Base-by-base conservation (phyloP, 1,140 invertebrate species). In the Anoplolepis gracilipes region DNA sequence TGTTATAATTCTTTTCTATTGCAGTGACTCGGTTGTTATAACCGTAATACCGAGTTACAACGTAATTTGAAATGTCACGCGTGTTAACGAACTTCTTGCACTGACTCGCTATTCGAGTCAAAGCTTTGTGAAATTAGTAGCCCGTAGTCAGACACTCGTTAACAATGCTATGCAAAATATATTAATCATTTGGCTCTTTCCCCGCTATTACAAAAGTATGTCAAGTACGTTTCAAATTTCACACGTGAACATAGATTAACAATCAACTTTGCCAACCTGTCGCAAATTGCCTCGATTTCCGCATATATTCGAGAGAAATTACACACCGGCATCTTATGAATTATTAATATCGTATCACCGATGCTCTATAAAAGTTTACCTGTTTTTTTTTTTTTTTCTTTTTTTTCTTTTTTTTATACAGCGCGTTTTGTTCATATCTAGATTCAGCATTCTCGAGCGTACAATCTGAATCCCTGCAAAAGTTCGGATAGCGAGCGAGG, bases 61-160 rank as follows among this genome's bases (percentile, higher is more conserved):
- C 55, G 30, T 42, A 13, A 82, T 59, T 42, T 53, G 67, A 61
- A 57, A 70, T 28, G 30, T 33, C 67, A 30, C 33, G 39, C 19
- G 36, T 77, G 36, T 85, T 89, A 78, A 77, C 33, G 65, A 84
- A 87, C 65, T 59, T 46, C 64, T 84, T 77, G 39, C 57, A 8
- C 46, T 19, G 19, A 28, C n/a, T 0, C n/a, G 49, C 30, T n/a
- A 13, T 39, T 67, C 16, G n/a, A 28, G 49, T 57, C 36, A 81
- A 81, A 72, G 7, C 67, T 81, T 81, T 81, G 78, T 81, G 25
- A 81, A 81, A 81, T 72, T 69, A 72, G 49, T 7, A 30, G 57
- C 22, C 42, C n/a, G 19, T 10, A 19, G 25, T 28, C 22, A 67
- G 53, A 57, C 25, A 25, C 33, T 81, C 49, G 57, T 33, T 81